Conservation (phyloP, 2,113 vertebrate species). For the Crotalus horridus region DNA sequence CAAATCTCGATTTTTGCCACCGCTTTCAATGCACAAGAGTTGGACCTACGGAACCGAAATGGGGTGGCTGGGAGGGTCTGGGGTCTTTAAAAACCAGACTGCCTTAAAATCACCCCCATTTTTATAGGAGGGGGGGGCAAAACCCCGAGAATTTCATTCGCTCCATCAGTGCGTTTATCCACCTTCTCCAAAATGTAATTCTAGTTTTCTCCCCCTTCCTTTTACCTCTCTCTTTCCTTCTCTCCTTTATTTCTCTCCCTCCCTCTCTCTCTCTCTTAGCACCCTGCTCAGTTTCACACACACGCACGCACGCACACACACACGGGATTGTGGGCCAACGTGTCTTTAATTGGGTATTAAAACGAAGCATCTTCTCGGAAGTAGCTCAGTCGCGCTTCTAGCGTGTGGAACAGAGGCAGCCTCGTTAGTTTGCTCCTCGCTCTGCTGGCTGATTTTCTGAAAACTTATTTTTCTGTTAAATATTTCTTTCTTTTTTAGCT, state of each 20-base stretch:
- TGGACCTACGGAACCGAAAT: neutral
- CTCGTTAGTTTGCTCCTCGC: conserved; percentile 48
- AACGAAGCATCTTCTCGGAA: conserved; percentile 80
- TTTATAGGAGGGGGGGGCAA: conserved; percentile 64
- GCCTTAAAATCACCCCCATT: neutral
- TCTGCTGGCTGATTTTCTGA: conserved; percentile 80
- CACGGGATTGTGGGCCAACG: conserved; percentile 75
- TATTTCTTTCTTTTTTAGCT: neutral
- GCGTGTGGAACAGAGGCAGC: conserved; percentile 69
- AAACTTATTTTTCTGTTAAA: conserved; percentile 58
- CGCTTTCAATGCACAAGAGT: neutral
- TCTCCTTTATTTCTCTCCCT: conserved; percentile 28
- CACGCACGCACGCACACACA: conserved; percentile 69
- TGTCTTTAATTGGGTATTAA: conserved; percentile 83
- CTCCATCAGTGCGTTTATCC: conserved; percentile 70
- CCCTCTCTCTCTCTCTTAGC: neutral
- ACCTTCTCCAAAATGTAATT: conserved; percentile 71
- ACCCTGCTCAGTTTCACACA: conserved; percentile 65
- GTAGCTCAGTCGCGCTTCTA: conserved; percentile 69
- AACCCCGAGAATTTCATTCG: conserved; percentile 75
- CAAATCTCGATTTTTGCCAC: neutral
- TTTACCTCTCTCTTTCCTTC: neutral
- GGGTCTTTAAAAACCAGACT: neutral
- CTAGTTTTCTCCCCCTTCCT: conserved; percentile 69
- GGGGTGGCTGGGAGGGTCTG: neutral